These are phyloP conservation scores for Lepisosteus oculatus DNA, from an alignment of 2,113 vertebrate genomes.

Conservation along the genomic window DNA sequence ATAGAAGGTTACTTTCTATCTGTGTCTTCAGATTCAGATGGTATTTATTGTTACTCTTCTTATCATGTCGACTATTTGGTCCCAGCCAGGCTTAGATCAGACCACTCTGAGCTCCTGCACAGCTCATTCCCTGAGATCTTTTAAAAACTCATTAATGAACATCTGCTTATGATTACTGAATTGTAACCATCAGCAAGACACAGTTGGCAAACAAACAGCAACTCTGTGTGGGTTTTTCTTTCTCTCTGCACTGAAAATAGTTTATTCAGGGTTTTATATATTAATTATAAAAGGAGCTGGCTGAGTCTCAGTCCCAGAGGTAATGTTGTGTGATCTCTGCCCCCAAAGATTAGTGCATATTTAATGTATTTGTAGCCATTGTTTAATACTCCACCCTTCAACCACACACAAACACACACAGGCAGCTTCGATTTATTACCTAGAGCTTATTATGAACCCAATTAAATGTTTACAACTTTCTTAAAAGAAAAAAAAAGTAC, in stretches of 20 bases:
- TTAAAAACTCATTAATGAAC: conserved; percentile 51
- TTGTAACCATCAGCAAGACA: conserved; percentile 54
- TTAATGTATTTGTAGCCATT: conserved; percentile 41
- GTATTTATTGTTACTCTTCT: conserved; percentile 19
- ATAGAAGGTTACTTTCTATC: conserved; percentile 6
- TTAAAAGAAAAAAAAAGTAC: conserved; percentile 55
- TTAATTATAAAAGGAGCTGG: conserved; percentile 56
- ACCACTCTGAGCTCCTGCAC: conserved; percentile 18
- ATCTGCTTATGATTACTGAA: conserved; percentile 59
- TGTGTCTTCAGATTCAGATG: conserved; percentile 22
- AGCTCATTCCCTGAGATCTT: conserved; percentile 36
- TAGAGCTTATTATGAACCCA: conserved; percentile 61
- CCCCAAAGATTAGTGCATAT: conserved; percentile 34
- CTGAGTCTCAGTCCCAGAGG: conserved; percentile 28
- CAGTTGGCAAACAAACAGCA: conserved; percentile 49
- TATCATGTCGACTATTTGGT: conserved; percentile 17
- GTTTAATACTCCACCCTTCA: conserved; percentile 35
- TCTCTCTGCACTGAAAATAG: conserved; percentile 57
- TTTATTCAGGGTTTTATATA: conserved; percentile 61
- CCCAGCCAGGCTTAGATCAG: conserved; percentile 27
- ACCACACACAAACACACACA: conserved; percentile 30
- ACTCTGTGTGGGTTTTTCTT: conserved; percentile 22
- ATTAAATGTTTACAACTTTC: conserved; percentile 61
- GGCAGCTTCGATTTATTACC: conserved; percentile 53
- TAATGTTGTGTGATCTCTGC: conserved; percentile 26